Percentiles rank a stretch among this genome's conserved stretches.
Evolutionary conservation across 2,797 vertebrate species (phyloP).

Genomic region (Forpus xanthops): DNA sequence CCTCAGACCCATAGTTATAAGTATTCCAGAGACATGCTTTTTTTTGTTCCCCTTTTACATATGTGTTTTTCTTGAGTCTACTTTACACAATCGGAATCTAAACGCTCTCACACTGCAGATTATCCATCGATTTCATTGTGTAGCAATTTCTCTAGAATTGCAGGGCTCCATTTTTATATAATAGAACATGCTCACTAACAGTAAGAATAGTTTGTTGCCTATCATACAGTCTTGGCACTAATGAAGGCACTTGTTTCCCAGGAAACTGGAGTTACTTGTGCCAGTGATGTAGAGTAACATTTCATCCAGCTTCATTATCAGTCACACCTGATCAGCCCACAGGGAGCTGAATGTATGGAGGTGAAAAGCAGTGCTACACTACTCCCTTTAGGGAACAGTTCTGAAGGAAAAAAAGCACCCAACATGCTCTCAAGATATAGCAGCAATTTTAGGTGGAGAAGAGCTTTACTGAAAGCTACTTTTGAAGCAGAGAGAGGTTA

Average conservation of each 20-base stretch:
- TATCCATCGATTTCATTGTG: conserved; percentile 12
- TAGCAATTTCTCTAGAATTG: conserved; percentile 37
- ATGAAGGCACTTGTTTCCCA: conserved; percentile 69
- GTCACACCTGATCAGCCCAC: not conserved
- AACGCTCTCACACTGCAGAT: conserved; percentile 22
- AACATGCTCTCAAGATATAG: not conserved
- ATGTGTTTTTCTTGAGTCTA: not conserved
- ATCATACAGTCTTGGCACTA: conserved; percentile 44
- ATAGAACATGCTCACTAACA: conserved; percentile 55
- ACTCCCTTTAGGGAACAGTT: not conserved
- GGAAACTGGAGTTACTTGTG: conserved; percentile 66
- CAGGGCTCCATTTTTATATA: conserved; percentile 71
- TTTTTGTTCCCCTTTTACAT: not conserved
- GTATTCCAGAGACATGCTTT: not conserved
- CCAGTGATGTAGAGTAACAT: not conserved
- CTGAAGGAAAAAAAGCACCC: not conserved
- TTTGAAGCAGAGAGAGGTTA: not conserved
- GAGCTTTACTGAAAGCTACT: not conserved
- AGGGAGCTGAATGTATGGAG: not conserved
- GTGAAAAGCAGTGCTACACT: not conserved
- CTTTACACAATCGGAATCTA: not conserved
- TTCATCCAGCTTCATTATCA: conserved; percentile 2
- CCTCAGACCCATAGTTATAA: not conserved
- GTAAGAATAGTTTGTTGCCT: conserved; percentile 74
- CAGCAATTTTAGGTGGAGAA: not conserved